Evolutionary conservation across 64 coral and sea anemone species (phyloP).

Genomic region (Stylophora pistillata): DNA sequence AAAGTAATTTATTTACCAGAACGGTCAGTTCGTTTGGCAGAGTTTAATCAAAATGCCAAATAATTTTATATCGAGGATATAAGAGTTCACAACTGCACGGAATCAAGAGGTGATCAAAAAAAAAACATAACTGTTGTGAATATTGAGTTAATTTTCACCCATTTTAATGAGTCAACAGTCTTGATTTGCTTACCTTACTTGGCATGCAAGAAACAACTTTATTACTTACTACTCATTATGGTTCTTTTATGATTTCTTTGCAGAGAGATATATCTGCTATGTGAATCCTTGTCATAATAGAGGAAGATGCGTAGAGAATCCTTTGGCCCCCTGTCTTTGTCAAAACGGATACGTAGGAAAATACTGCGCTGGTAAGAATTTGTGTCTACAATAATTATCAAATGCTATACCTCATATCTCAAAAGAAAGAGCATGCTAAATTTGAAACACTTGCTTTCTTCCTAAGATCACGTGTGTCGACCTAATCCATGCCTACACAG

Average conservation of each 20-base stretch:
- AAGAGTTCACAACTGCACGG: no score
- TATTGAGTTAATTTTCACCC: no score
- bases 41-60: no score
- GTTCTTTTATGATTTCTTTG: neutral
- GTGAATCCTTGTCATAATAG: conserved; percentile 81
- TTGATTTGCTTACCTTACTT: no score
- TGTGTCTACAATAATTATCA: neutral
- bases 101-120: no score
- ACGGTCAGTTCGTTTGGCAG: no score
- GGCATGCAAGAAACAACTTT: no score
- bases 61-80: no score
- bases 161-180: no score
- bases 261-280: conserved; percentile 68
- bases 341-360: conserved; percentile 52
- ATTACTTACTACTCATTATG: neutral
- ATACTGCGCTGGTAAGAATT: conserved; percentile 60
- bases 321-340: conserved; percentile 59
- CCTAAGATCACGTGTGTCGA: conserved; percentile 52
- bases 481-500: conserved; percentile 69
- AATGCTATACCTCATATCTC: no score
- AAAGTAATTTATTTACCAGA: no score
- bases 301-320: conserved; percentile 64
- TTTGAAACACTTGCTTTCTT: neutral
- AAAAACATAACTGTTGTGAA: no score
- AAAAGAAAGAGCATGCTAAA: neutral